Base-by-base conservation (phyloP, 1,140 invertebrate genomes). In the Wasmannia auropunctata region DNA sequence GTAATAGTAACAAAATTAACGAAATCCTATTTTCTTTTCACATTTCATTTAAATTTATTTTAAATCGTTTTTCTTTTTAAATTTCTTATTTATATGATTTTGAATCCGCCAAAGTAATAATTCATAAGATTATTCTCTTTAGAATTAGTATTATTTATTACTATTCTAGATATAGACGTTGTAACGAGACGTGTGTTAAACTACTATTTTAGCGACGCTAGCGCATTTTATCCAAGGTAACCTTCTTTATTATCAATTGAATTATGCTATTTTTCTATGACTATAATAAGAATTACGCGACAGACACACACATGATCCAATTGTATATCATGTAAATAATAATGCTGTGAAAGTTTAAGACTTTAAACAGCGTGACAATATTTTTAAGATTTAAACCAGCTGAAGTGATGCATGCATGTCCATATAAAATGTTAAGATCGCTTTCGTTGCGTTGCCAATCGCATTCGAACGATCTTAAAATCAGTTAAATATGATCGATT, bases 61-160 rank as follows among this genome's bases (percentile, higher is more conserved):
- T 28, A n/a, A 10, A 22, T 49, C 7, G 28, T 16, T 19, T 75
- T 56, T 54, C 6, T 22, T 11, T 34, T 58, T 28, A 16, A 0
- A 46, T 14, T 40, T 40, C 25, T 70, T 34, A 72, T 70, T 43
- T 40, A 54, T 49, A 11, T 28, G 51, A 37, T 6, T 10, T 19
- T 46, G 40, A 74, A 46, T 34, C 10, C 19, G n/a, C 46, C 8
- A 22, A 46, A n/a, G n/a, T n/a, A n/a, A n/a, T n/a, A n/a, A n/a
- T n/a, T 1, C 8, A 54, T 31, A 40, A 8, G 11, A 31, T 22
- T 22, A 25, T 40, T 22, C 10, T 81, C 11, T 70, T 19, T 69
- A 81, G 37, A 22, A 37, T 70, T 81, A 58, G 0, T 11, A 16
- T 58, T 81, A 81, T 81, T 72, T 81, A 81, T 81, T 81, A 81